These are phyloP conservation scores for Lapara coniferarum DNA, from an alignment of 2,888 invertebrate genomes.

Conservation along the genomic window DNA sequence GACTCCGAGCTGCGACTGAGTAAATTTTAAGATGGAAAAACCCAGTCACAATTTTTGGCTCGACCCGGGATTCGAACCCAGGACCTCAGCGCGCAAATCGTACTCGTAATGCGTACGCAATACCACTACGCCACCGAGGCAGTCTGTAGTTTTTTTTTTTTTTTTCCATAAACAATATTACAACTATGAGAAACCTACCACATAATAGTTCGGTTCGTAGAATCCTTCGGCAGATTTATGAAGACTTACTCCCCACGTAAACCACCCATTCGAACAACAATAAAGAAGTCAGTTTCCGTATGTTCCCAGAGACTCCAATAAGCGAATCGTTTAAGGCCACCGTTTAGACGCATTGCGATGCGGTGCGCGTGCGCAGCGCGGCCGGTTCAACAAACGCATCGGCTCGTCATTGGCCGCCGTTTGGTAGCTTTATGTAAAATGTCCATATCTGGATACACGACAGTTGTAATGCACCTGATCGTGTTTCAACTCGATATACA, in stretches of 20 bases:
- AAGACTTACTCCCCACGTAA: conserved; percentile 4
- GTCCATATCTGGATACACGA: conserved; percentile 19
- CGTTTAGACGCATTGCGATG: conserved; percentile 52
- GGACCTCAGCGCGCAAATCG: no score
- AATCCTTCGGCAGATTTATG: neutral
- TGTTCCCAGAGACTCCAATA: conserved; percentile 25
- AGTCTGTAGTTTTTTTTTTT: no score
- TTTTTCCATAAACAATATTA: no score
- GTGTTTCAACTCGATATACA: neutral
- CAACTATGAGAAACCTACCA: no score
- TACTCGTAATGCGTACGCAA: no score
- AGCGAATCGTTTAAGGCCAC: conserved; percentile 36
- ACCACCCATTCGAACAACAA: conserved; percentile 6
- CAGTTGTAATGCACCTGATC: conserved; percentile 5
- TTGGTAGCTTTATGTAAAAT: conserved; percentile 32
- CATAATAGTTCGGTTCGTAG: no score
- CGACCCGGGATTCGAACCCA: no score
- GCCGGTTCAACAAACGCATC: conserved; percentile 60
- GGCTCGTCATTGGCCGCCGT: conserved; percentile 58
- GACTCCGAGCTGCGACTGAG: no score
- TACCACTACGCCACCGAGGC: no score
- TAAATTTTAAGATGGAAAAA: no score
- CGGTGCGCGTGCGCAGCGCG: conserved; percentile 45
- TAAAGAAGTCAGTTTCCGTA: conserved; percentile 16
- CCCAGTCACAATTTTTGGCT: no score